Conservation (phyloP, 2,888 invertebrate species). For the Augochlorella aurata region DNA sequence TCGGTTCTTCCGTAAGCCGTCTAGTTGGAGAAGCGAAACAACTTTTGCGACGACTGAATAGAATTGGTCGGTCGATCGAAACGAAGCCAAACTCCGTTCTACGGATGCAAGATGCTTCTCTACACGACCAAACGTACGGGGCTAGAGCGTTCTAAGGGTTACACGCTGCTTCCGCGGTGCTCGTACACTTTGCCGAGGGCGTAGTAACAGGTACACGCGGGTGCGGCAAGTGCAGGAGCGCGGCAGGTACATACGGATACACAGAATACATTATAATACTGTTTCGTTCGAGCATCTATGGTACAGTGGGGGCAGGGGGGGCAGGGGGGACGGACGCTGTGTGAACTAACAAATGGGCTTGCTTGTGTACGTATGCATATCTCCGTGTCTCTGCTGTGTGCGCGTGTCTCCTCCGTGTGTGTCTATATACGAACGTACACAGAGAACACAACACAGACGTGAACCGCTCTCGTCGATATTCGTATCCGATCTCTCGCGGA, state of each 20-base stretch:
- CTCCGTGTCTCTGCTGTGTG: background rate
- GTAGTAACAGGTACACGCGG: background rate
- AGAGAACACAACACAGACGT: constrained; percentile 33
- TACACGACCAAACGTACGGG: constrained; percentile 63
- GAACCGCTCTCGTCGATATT: constrained; percentile 41
- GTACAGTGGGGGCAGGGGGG: constrained; percentile 32
- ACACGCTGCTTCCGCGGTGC: constrained; percentile 1
- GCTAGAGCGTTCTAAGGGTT: constrained; percentile 53
- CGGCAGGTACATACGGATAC: constrained; percentile 19
- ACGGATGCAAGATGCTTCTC: constrained; percentile 70
- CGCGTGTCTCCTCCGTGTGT: background rate
- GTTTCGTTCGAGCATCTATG: constrained; percentile 52
- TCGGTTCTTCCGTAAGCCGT: no score
- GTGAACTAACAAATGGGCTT: constrained; percentile 40
- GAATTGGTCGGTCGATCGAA: background rate
- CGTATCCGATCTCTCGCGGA: constrained; percentile 47
- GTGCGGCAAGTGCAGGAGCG: constrained; percentile 4
- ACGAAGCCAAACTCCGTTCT: constrained; percentile 47
- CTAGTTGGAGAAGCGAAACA: no score
- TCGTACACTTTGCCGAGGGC: background rate
- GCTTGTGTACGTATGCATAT: constrained; percentile 17
- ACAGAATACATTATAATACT: constrained; percentile 38
- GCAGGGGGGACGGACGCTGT: constrained; percentile 27
- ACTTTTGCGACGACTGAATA: no score
- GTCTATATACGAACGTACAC: constrained; percentile 30